Percentiles rank a stretch among this genome's conserved stretches.
Conservation (phyloP, 2,888 invertebrate genomes). For the Plagiodera versicolora region DNA sequence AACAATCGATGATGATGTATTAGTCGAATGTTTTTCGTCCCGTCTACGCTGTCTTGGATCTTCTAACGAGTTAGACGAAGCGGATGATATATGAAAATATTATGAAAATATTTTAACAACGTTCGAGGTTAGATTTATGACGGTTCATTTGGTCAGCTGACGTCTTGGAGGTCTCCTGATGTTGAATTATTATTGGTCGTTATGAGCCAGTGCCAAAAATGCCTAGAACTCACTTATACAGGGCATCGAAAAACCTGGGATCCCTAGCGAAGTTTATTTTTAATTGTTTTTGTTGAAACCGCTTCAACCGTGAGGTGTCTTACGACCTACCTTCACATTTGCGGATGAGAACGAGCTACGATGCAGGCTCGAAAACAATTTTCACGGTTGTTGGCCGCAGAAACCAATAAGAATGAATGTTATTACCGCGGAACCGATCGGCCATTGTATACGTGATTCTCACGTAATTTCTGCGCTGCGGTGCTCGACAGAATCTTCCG, state of each 20-base stretch:
- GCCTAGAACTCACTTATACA: too few species aligned
- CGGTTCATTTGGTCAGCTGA: not conserved
- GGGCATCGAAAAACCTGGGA: too few species aligned
- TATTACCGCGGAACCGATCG: not conserved
- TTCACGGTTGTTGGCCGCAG: not conserved
- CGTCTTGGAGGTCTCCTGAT: slow-evolving; percentile 1
- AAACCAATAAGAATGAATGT: not conserved
- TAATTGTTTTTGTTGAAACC: too few species aligned
- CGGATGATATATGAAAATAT: slow-evolving; percentile 7
- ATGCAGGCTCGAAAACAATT: not conserved
- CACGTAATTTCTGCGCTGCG: not conserved
- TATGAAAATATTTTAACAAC: slow-evolving; percentile 12
- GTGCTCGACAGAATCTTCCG: too few species aligned
- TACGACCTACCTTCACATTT: not conserved
- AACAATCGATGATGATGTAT: slow-evolving; percentile 35
- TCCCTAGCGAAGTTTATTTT: too few species aligned
- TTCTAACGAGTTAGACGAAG: slow-evolving; percentile 21
- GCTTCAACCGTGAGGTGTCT: not conserved
- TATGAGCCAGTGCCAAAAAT: too few species aligned
- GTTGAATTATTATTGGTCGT: too few species aligned
- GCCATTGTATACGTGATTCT: not conserved
- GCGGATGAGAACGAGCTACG: not conserved
- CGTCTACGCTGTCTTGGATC: slow-evolving; percentile 5
- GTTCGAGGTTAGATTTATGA: slow-evolving; percentile 7
- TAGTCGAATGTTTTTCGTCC: slow-evolving; percentile 19